Base-by-base conservation (phyloP, 2,797 vertebrate species). In the Sebastes nivosus region DNA sequence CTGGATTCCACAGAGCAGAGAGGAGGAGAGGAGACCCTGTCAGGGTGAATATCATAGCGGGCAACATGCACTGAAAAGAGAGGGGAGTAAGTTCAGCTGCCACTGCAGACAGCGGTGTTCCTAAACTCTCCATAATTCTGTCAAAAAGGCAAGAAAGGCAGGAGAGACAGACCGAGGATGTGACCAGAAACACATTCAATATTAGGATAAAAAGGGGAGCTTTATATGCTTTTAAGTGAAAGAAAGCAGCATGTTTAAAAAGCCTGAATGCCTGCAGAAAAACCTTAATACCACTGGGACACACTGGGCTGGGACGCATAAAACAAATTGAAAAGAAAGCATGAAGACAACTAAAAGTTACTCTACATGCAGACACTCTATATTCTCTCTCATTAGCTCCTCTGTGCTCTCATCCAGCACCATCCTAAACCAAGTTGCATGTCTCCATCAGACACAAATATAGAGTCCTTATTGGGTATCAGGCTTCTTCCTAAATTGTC, bases 1-100 rank as follows among this genome's bases (percentile, higher is more conserved):
- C 86, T 90, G 91, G 88, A 96, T 95, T 95, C 93, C 94, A 94
- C 80, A 93, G 89, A 93, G 87, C 83, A 83, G 82, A 94, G 86
- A 72, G 88, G 87, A 90, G 87, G 77, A 88, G 76, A 89, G 50
- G 82, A 87, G 77, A 91, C 79, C 82, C 86, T 67, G 88, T 88
- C 83, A 82, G 88, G 79, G 80, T 76, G 75, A 88, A 79, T 87
- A 88, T 92, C 78, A 83, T 6, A 64, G 79, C 50, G 12, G 79
- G 55, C 69, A 73, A 61, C 80, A 75, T 27, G 77, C 18, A 68
- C 59, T 58, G 67, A 81, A 90, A 73, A 66, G 61, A 85, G 61
- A 79, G 72, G 71, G 36, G 64, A 75, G 72, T 76, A 72, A 83
- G 82, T 88, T 91, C 71, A 87, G 77, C 73, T 50, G 36, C 75